phyloP scores from a whole-genome alignment of 2,797 vertebrate genomes.

The Semotilus atromaculatus region DNA sequence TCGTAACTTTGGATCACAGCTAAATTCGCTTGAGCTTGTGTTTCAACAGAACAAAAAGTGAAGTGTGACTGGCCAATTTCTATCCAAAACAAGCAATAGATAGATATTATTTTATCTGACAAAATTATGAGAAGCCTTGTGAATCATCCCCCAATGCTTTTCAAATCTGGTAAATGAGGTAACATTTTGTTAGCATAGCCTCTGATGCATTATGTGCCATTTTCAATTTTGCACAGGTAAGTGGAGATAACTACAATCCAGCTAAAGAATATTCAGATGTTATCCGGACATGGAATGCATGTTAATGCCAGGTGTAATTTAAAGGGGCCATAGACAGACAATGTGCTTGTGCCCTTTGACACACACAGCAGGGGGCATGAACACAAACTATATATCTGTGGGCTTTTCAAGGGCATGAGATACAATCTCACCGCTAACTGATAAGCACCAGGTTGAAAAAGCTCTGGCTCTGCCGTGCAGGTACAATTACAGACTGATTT shows the following conservation, averaged over 20 bases:
- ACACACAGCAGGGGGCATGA: not conserved
- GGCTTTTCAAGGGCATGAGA: conserved; percentile 22
- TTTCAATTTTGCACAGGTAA: not conserved
- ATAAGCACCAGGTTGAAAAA: conserved; percentile 8
- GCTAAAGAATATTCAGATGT: conserved; percentile 11
- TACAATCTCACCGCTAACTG: conserved; percentile 8
- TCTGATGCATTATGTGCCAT: not conserved
- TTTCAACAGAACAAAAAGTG: not conserved
- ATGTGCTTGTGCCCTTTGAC: conserved; percentile 13
- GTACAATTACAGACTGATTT: conserved; percentile 24
- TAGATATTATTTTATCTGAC: not conserved
- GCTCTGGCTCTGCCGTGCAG: not conserved
- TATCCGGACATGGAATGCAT: not conserved
- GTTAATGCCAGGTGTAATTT: not conserved
- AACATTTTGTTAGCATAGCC: not conserved
- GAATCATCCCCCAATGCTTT: not conserved
- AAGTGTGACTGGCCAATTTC: not conserved
- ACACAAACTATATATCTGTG: conserved; percentile 11
- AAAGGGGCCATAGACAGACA: not conserved
- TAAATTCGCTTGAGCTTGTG: not conserved
- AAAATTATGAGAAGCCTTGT: not conserved
- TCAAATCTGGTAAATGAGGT: not conserved
- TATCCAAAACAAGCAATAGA: not conserved
- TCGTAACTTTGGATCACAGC: not conserved
- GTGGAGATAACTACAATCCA: conserved; percentile 17